These are phyloP conservation scores for Phalacrocorax brasilianus DNA, from an alignment of 2,113 vertebrate species.

Conservation along the genomic window DNA sequence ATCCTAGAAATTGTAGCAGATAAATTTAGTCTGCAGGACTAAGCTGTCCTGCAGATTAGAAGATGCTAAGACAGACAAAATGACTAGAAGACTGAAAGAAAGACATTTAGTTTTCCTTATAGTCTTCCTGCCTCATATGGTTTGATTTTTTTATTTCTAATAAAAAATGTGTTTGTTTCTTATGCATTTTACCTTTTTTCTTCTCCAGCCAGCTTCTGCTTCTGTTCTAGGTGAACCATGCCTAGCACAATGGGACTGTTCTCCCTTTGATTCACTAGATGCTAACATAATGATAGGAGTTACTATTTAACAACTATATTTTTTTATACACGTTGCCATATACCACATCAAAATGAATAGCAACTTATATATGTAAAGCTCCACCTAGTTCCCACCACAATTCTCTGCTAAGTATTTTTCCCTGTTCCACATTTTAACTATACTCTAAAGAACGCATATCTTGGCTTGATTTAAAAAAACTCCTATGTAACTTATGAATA, in stretches of 20 bases:
- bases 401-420: background rate
- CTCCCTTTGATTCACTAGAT: background rate
- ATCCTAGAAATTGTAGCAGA: background rate
- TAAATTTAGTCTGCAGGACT: background rate
- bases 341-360: background rate
- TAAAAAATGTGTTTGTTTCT: background rate
- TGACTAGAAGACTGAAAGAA: background rate
- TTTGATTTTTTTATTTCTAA: background rate
- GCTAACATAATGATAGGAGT: fast-evolving
- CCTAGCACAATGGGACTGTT: background rate
- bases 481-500: background rate
- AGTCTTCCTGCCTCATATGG: fast-evolving
- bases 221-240: background rate
- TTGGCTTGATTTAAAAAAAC: background rate
- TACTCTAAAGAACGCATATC: background rate
- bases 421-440: background rate
- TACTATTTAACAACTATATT: background rate
- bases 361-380: background rate
- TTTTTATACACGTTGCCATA: background rate
- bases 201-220: background rate
- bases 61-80: background rate
- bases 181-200: background rate
- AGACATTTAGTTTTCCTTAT: background rate
- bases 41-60: background rate
- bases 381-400: background rate